Percentiles rank a stretch among this genome's conserved stretches.
These are phyloP conservation scores for Muschampia plurimacula DNA, from an alignment of 2,888 invertebrate genomes.

Conservation along the genomic window DNA sequence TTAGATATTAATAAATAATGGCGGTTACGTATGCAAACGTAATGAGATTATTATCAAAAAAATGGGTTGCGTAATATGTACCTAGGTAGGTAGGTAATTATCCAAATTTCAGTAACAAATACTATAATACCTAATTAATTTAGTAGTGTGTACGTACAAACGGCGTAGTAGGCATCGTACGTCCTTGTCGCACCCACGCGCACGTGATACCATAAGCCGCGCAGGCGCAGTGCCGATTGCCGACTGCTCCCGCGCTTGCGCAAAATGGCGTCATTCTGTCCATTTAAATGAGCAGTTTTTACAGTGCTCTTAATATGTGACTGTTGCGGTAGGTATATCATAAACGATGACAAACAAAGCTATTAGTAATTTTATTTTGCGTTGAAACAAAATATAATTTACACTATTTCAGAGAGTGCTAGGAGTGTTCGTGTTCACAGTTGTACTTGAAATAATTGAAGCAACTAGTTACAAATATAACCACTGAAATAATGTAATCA, in stretches of 20 bases:
- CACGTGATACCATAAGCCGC: slow-evolving; percentile 9
- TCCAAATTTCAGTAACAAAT: slow-evolving; percentile 10
- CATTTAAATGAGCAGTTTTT: slow-evolving; percentile 17
- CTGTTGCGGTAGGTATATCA: background rate
- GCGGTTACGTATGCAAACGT: background rate
- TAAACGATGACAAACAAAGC: background rate
- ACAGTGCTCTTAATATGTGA: background rate
- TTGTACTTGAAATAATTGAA: no score
- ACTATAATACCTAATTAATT: slow-evolving; percentile 40
- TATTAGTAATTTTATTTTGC: background rate
- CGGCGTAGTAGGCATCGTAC: slow-evolving; percentile 43
- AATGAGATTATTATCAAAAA: background rate
- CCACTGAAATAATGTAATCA: no score
- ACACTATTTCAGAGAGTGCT: no score
- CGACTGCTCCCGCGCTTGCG: slow-evolving; percentile 44
- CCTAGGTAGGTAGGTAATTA: background rate
- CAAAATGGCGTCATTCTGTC: slow-evolving; percentile 66
- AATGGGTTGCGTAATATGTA: background rate
- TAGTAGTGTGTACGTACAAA: slow-evolving; percentile 39
- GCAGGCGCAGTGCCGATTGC: slow-evolving; percentile 23
- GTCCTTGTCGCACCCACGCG: slow-evolving; percentile 60
- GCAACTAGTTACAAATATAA: no score
- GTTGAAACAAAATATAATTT: background rate
- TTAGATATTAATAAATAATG: background rate
- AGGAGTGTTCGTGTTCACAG: no score